Conservation (phyloP, 2,888 invertebrate genomes). For the Rosalia funebris region DNA sequence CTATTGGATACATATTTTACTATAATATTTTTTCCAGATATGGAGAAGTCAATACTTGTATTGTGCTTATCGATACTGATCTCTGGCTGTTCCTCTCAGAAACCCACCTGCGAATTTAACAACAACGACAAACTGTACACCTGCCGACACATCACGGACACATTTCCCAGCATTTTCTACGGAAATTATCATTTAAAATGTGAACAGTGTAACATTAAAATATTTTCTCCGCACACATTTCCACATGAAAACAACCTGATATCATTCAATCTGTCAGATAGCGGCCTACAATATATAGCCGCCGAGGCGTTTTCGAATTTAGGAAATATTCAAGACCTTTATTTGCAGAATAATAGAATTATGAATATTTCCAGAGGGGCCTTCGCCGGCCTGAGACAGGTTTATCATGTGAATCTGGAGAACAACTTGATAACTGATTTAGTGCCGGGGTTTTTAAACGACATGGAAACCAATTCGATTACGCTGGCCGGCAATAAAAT, state of each 20-base stretch:
- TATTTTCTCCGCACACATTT: constrained; percentile 54
- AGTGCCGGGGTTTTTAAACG: constrained; percentile 52
- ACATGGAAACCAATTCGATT: constrained; percentile 51
- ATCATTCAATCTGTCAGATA: constrained; percentile 53
- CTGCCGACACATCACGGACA: constrained; percentile 50
- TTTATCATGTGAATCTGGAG: constrained; percentile 56
- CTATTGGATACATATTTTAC: too few relatives aligned
- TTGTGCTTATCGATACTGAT: background rate
- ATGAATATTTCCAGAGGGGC: constrained; percentile 50
- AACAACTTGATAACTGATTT: constrained; percentile 51
- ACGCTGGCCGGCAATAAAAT: constrained; percentile 53
- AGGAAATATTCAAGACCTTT: constrained; percentile 49
- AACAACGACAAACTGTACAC: constrained; percentile 46
- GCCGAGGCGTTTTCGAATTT: constrained; percentile 52
- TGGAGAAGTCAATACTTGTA: background rate
- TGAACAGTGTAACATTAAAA: constrained; percentile 50
- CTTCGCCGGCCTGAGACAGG: constrained; percentile 54
- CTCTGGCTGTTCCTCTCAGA: background rate
- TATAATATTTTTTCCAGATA: too few relatives aligned
- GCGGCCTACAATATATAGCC: constrained; percentile 50
- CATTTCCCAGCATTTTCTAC: constrained; percentile 54
- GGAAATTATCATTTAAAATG: constrained; percentile 55
- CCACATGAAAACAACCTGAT: constrained; percentile 50
- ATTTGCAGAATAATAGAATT: constrained; percentile 54
- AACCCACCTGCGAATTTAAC: constrained; percentile 47